phyloP scores from a whole-genome alignment of 2,113 vertebrate species.

The Speoplatyrhinus poulsoni region DNA sequence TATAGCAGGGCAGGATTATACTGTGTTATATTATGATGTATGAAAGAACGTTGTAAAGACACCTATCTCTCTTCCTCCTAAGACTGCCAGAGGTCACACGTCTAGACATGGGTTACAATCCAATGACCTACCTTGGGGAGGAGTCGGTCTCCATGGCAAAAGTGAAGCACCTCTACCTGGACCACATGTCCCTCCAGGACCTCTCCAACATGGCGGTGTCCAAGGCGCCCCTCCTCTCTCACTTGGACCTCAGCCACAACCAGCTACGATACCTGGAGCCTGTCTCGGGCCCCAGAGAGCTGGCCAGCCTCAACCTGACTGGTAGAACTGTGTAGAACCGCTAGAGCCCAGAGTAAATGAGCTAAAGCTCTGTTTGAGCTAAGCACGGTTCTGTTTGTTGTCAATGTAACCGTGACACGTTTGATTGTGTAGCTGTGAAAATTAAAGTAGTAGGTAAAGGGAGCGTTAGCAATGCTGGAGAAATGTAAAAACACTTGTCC shows the following conservation, averaged over 20 bases:
- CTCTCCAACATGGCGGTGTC: conserved; percentile 81
- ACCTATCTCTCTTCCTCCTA: background rate
- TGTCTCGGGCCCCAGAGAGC: conserved; percentile 66
- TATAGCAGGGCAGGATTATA: background rate
- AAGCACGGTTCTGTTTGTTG: background rate
- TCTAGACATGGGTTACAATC: conserved; percentile 88
- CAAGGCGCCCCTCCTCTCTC: conserved; percentile 75
- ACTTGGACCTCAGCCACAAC: conserved; percentile 85
- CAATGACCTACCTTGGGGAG: conserved; percentile 84
- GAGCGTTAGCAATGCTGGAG: too few species aligned
- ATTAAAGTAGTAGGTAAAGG: too few species aligned
- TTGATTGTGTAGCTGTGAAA: too few species aligned
- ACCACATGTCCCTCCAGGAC: conserved; percentile 87
- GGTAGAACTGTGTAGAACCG: conserved; percentile 30
- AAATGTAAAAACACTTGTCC: too few species aligned
- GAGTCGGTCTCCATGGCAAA: conserved; percentile 83
- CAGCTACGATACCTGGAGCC: conserved; percentile 84
- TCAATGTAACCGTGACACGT: too few species aligned
- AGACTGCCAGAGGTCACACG: conserved; percentile 75
- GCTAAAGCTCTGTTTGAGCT: background rate
- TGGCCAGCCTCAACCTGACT: conserved; percentile 76
- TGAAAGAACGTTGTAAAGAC: too few species aligned
- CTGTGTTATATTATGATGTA: background rate
- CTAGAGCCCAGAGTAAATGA: background rate
- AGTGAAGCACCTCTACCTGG: conserved; percentile 83